Evolutionary conservation across 2,797 vertebrate species (phyloP).

Genomic region (Coracias cyanogaster): DNA sequence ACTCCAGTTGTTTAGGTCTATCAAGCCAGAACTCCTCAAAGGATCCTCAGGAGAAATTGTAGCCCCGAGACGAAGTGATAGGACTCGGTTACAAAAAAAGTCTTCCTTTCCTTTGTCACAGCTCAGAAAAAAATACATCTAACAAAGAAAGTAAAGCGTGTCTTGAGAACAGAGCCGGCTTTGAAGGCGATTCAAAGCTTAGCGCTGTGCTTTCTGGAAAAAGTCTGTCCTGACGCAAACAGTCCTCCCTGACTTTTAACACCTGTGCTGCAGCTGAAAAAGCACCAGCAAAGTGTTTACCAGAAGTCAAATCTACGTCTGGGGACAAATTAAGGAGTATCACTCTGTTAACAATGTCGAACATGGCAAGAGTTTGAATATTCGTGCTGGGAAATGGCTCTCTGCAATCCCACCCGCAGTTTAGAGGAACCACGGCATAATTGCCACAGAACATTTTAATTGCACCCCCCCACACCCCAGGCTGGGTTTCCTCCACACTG

Average conservation of each 20-base stretch:
- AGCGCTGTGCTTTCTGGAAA: neutral
- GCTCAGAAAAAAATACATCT: neutral
- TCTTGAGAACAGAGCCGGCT: conserved; percentile 2
- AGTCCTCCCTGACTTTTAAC: neutral
- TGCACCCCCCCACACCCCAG: neutral
- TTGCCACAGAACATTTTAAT: neutral
- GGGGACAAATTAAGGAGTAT: neutral
- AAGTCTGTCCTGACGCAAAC: neutral
- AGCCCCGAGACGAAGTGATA: neutral
- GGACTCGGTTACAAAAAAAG: neutral
- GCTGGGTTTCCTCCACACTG: neutral
- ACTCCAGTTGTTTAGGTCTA: neutral
- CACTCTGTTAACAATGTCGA: neutral
- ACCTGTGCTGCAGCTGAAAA: neutral
- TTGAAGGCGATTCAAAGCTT: conserved; percentile 35
- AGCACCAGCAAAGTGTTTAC: neutral
- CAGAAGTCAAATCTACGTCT: neutral
- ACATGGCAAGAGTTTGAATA: neutral
- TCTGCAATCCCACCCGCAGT: neutral
- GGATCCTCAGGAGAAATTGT: neutral
- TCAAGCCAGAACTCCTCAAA: neutral
- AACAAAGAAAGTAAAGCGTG: neutral
- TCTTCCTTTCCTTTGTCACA: neutral
- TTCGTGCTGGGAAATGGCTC: neutral
- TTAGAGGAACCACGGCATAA: neutral